These are phyloP conservation scores for Ibidorhyncha struthersii DNA, from an alignment of 2,113 vertebrate species.

Conservation along the genomic window DNA sequence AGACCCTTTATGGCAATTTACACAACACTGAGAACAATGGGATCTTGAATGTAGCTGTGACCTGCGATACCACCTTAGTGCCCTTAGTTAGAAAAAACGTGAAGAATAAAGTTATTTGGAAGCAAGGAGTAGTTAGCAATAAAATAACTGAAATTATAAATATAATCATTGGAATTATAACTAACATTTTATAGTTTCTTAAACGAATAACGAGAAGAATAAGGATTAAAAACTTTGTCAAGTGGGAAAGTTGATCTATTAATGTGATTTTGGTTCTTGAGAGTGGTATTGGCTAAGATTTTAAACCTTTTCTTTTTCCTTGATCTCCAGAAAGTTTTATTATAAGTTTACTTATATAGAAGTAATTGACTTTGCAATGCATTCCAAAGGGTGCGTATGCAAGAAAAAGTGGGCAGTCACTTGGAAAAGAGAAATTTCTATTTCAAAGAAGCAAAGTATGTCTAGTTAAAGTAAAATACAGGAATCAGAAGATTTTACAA, in stretches of 20 bases:
- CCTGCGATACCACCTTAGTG: background rate
- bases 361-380: background rate
- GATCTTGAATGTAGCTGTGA: background rate
- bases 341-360: background rate
- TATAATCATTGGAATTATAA: background rate
- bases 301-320: background rate
- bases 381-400: background rate
- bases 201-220: background rate
- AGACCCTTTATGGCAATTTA: background rate
- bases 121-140: background rate
- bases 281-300: background rate
- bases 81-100: background rate
- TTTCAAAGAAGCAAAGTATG: background rate
- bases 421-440: constrained; percentile 25
- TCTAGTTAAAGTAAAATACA: constrained; percentile 18
- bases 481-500: background rate
- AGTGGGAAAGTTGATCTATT: background rate
- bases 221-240: background rate
- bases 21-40: background rate
- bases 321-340: background rate
- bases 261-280: background rate
- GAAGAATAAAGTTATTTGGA: background rate
- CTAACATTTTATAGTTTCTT: background rate
- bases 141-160: background rate
- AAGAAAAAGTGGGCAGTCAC: constrained; percentile 12